Percentiles rank a stretch among this genome's conserved stretches.
Evolutionary conservation across 35 echinoderm and acorn worm species (phyloP).

Genomic region (Diadema setosum): DNA sequence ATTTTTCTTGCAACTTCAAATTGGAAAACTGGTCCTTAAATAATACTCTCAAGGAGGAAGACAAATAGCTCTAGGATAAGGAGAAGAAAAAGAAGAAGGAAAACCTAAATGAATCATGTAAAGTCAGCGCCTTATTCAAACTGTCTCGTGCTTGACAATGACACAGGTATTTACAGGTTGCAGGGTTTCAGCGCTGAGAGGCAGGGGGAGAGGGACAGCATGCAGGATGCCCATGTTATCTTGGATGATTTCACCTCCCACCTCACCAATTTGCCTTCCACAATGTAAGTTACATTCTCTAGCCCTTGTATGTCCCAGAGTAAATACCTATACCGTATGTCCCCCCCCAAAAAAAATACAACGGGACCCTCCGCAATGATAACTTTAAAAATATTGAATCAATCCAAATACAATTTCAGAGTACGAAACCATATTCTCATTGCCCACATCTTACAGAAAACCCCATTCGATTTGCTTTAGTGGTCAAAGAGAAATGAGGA

Average conservation of each 20-base stretch:
- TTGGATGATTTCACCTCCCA: constrained; percentile 70
- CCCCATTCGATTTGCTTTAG: too few relatives aligned
- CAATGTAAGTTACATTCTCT: constrained; percentile 86
- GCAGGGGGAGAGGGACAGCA: constrained; percentile 93
- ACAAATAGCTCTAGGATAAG: background rate
- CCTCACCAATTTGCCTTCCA: constrained; percentile 52
- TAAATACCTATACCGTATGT: too few relatives aligned
- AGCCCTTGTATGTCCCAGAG: too few relatives aligned
- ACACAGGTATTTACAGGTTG: constrained; percentile 48
- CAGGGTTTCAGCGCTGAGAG: constrained; percentile 74
- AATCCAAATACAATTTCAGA: too few relatives aligned
- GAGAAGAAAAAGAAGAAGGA: background rate
- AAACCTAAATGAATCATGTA: background rate
- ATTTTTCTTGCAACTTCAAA: too few relatives aligned
- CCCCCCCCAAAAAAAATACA: too few relatives aligned
- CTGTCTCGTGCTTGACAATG: background rate
- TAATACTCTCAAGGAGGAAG: background rate
- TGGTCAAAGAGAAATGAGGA: too few relatives aligned
- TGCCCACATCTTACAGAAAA: too few relatives aligned
- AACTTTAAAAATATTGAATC: too few relatives aligned
- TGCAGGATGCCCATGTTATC: constrained; percentile 96
- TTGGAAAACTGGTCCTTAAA: too few relatives aligned
- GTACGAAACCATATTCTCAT: too few relatives aligned
- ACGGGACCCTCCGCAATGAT: too few relatives aligned
- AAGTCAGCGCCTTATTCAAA: background rate